phyloP scores from a whole-genome alignment of 2,888 invertebrate species.

The Netelia virgata region DNA sequence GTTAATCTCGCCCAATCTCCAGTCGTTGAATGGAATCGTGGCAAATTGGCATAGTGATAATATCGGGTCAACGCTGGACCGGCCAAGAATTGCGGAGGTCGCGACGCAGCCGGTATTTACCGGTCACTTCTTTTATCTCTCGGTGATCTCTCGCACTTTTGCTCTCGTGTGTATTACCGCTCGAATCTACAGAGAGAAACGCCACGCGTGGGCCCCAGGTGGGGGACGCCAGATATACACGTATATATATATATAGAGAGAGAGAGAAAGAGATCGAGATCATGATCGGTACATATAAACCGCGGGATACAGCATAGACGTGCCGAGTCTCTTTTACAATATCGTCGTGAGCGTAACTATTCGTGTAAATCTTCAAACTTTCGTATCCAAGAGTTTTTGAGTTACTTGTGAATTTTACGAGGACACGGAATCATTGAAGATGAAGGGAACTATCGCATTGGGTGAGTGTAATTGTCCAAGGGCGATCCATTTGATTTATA shows the following conservation, averaged over 20 bases:
- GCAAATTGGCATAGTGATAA: conserved; percentile 71
- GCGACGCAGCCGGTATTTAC: conserved; percentile 68
- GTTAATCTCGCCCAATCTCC: conserved; percentile 69
- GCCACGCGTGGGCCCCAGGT: conserved; percentile 53
- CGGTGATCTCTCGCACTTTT: conserved; percentile 29
- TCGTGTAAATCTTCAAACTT: conserved; percentile 20
- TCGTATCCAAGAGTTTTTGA: neutral
- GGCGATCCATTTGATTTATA: neutral
- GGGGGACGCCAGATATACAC: conserved; percentile 62
- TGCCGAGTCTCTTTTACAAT: conserved; percentile 71
- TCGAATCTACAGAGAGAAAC: conserved; percentile 45
- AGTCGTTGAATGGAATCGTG: conserved; percentile 63
- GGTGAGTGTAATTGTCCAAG: conserved; percentile 63
- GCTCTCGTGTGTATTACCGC: neutral
- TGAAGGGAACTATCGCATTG: conserved; percentile 71
- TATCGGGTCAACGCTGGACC: conserved; percentile 70
- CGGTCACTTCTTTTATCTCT: conserved; percentile 59
- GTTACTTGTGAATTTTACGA: conserved; percentile 8
- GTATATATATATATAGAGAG: too few species aligned
- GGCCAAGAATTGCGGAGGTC: conserved; percentile 58
- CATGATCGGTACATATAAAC: conserved; percentile 71
- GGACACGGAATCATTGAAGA: conserved; percentile 40
- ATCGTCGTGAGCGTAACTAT: conserved; percentile 61
- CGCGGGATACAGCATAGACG: conserved; percentile 62
- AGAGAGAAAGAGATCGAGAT: conserved; percentile 53